Evolutionary conservation across 2,888 invertebrate genomes (phyloP).

Genomic region (Agonopterix heracliana): DNA sequence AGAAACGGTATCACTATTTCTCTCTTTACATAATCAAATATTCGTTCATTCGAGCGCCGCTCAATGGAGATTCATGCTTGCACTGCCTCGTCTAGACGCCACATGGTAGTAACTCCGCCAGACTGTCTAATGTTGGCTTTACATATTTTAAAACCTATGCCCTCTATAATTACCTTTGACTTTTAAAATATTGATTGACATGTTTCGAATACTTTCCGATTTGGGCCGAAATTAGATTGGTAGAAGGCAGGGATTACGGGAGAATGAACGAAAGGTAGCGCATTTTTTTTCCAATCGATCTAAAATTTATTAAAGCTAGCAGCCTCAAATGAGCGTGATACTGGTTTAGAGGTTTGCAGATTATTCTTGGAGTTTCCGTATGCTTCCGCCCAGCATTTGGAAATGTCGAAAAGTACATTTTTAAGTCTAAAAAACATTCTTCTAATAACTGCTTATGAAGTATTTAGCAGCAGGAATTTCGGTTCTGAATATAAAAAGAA

Average conservation of each 20-base stretch:
- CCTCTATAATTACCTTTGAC: constrained; percentile 23
- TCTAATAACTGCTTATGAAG: too few relatives aligned
- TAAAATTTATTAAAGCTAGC: too few relatives aligned
- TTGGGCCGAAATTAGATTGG: too few relatives aligned
- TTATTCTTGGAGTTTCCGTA: too few relatives aligned
- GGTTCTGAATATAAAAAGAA: too few relatives aligned
- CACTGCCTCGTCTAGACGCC: constrained; percentile 40
- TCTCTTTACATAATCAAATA: constrained; percentile 66
- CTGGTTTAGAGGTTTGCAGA: too few relatives aligned
- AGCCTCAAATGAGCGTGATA: too few relatives aligned
- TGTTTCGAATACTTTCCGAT: constrained; percentile 17
- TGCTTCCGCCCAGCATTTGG: too few relatives aligned
- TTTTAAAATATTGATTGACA: constrained; percentile 19
- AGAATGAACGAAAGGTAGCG: not conserved
- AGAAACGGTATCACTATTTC: constrained; percentile 31
- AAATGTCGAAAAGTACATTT: too few relatives aligned
- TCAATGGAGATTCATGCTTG: constrained; percentile 46
- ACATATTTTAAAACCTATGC: constrained; percentile 39
- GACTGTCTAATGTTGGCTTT: constrained; percentile 39
- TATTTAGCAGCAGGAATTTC: too few relatives aligned
- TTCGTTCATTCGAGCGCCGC: constrained; percentile 39
- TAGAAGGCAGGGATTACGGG: not conserved
- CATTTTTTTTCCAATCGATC: too few relatives aligned
- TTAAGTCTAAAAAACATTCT: too few relatives aligned
- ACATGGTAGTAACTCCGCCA: constrained; percentile 22